Evolutionary conservation across 2,113 vertebrate genomes (phyloP), one percentile per base, ranked within the genome.

Genomic region (Heterotilapia buettikoferi): DNA sequence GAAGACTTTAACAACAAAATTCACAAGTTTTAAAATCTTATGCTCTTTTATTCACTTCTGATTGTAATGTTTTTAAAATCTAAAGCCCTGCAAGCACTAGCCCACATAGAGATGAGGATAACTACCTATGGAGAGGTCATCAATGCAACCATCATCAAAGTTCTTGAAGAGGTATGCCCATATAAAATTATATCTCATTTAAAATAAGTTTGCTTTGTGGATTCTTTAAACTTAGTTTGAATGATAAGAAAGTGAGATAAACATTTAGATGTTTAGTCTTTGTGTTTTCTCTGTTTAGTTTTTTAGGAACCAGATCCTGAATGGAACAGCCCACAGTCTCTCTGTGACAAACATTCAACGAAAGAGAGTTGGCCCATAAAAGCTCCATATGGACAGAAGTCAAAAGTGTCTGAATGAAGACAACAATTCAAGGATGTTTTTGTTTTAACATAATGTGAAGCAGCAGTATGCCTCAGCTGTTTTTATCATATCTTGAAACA

Each of bases 91-190:
- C 2, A 2, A 14, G 33, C 24, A 9, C 2, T 85, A 3, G 76
- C 14, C 38, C 56, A 85, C 29, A 8, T 94, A 7, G 31, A 80
- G 73, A 53, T 94, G 16, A 91, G 4, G 12, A n/a, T 94, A 19
- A 54, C 13, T 5, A 63, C 85, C 11, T 1, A 5, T 73, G 85
- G 54, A 36, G 63, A 53, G 9, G 1, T 93, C 19, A 90, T 45
- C 88, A 88, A 93, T 73, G 82, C 2, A 18, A 87, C 24, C 5
- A 56, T 94, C 50, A 47, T 11, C 14, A 5, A 86, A 2, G n/a
- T 24, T 12, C 6, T 89, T 59, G 5, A 86, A 79, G 0, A 88
- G 89, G 92, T 0, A 66, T n/a, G 31, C 31, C 61, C 93, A 84
- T 43, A 81, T 83, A 9, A 86, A 45, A 14, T 43, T 5, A 68